Conservation (phyloP, 2,113 vertebrate genomes). For the Lophotis ruficrista region DNA sequence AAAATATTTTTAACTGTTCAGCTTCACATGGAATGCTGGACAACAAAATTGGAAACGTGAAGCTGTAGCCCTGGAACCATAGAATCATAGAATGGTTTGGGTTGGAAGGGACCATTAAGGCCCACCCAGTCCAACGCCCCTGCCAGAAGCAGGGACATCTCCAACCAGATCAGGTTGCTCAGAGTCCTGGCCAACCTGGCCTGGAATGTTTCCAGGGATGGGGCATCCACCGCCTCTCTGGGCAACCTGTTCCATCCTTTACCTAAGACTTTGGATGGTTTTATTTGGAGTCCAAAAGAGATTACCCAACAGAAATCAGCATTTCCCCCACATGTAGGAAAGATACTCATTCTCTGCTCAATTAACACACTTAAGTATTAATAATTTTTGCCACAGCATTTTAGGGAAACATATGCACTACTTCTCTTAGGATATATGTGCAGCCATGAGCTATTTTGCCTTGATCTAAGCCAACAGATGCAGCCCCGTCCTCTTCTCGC, state of each 20-base stretch:
- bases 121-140: too few species aligned
- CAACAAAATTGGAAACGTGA: neutral
- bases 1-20: neutral
- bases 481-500: neutral
- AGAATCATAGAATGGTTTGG: too few species aligned
- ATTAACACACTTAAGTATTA: neutral
- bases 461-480: neutral
- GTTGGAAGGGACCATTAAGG: too few species aligned
- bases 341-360: neutral
- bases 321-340: neutral
- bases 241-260: too few species aligned
- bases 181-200: too few species aligned
- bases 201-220: too few species aligned
- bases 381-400: neutral
- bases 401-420: neutral
- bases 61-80: neutral
- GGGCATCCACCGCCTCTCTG: too few species aligned
- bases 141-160: too few species aligned
- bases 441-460: neutral
- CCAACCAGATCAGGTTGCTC: too few species aligned
- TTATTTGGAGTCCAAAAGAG: neutral
- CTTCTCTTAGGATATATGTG: neutral
- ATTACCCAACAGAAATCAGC: neutral
- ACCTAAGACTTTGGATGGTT: neutral
- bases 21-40: neutral